Evolutionary conservation across 2,888 invertebrate genomes (phyloP), one percentile per base, ranked within the genome.

Genomic region (Oxystoma pomonae): DNA sequence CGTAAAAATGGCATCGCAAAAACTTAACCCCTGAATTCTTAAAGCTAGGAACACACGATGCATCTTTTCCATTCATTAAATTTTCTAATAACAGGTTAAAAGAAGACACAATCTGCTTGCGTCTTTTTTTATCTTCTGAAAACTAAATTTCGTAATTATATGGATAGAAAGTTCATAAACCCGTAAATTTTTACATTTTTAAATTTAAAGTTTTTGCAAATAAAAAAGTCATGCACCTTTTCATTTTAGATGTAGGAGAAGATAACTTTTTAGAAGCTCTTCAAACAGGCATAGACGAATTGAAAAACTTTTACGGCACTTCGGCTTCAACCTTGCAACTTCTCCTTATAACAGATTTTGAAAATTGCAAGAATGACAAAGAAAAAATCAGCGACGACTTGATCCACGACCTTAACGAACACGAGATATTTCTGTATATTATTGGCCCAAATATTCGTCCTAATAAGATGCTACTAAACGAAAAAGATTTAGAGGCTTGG

Each of bases 361-460:
- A 69, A 58, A 58, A 18, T 20, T 56, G 58, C 16, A 59, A 58
- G 22, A 20, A 35, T 62, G 51, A 64, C 16, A 61, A 65, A 60
- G 20, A 58, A 50, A 57, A 53, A 18, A 65, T 65, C 52, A 50
- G 66, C 7, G 35, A 67, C 21, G 55, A 20, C 16, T 22, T 71
- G n/a, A 66, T 68, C 5, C 49, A 61, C 17, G 59, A 65, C 59
- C 16, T 70, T 20, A 68, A 64, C 5, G 35, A 64, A 17, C 59
- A 66, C 55, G 57, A 67, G 16, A 69, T 71, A 52, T 70, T 60
- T 64, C 21, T 71, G 5, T 71, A 70, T 55, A 62, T 71, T 59
- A 63, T 70, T 52, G 71, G 71, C 16, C 71, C 70, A 9, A 20
- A 66, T n/a, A 59, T 70, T 9, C 58, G 65, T 17, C 61, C 68